Evolutionary conservation across 2,797 vertebrate species (phyloP).

Genomic region (Anguilla marmorata): DNA sequence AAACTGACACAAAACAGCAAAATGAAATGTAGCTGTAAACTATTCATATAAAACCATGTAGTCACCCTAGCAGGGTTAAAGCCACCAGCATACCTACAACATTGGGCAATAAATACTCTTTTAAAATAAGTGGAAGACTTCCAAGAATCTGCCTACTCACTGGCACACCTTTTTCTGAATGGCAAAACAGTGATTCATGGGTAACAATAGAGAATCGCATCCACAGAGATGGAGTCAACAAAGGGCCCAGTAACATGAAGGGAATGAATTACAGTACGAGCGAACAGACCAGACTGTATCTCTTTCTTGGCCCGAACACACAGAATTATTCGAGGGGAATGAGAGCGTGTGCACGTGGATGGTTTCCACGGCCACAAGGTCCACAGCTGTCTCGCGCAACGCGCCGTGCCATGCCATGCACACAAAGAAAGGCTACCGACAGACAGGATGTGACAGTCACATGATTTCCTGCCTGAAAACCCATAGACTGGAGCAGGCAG

Average conservation of each 20-base stretch:
- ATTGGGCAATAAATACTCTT: not conserved
- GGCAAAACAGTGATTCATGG: not conserved
- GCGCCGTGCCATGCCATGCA: conserved; percentile 48
- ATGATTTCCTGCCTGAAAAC: conserved; percentile 71
- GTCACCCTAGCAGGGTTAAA: not conserved
- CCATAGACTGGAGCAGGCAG: conserved; percentile 52
- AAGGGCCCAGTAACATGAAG: not conserved
- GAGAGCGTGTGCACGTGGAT: not conserved
- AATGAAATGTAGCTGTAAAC: not conserved
- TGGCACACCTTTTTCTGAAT: not conserved
- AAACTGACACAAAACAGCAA: not conserved
- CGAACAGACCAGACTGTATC: not conserved
- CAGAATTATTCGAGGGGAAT: not conserved
- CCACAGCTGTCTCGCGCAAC: conserved; percentile 24
- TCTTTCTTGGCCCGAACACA: not conserved
- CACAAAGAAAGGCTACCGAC: conserved; percentile 42
- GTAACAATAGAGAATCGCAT: not conserved
- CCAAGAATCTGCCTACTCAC: not conserved
- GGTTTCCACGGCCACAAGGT: conserved; percentile 10
- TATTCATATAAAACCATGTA: not conserved
- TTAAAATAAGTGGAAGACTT: not conserved
- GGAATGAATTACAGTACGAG: not conserved
- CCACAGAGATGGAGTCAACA: not conserved
- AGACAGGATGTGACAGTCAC: conserved; percentile 63
- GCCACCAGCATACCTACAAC: not conserved